A percentile compares a stretch with the other conserved stretches of the same genome.
These are phyloP conservation scores for Felis catus DNA, from an alignment of 2,113 vertebrate species.

Conservation along the genomic window DNA sequence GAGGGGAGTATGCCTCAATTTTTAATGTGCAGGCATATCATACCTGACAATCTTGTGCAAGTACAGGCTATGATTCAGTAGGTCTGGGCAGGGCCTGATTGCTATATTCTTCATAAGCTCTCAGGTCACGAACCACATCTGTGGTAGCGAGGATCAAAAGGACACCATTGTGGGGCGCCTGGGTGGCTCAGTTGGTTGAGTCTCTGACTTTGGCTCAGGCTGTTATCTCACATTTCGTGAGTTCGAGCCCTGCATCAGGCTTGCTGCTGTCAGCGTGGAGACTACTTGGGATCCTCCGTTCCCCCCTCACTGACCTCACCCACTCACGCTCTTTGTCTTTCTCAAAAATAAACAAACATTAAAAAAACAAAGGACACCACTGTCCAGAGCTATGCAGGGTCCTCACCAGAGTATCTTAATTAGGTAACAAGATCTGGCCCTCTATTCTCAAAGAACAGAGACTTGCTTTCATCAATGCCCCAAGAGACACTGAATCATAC, in stretches of 20 bases:
- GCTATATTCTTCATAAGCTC: slow-evolving; percentile 20
- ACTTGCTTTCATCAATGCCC: neutral
- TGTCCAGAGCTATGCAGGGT: neutral
- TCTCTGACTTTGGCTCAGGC: no score
- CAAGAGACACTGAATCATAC: neutral
- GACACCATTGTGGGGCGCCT: neutral
- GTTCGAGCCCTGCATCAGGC: no score
- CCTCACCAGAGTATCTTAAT: neutral
- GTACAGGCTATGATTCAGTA: neutral
- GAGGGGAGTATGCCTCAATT: neutral
- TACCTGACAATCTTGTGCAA: neutral
- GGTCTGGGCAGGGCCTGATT: neutral
- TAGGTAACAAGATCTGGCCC: neutral
- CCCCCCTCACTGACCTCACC: no score
- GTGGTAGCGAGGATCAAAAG: neutral
- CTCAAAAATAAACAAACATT: no score
- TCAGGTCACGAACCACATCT: neutral
- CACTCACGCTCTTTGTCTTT: no score
- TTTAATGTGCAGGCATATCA: neutral
- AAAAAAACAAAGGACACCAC: neutral
- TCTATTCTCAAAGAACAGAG: neutral
- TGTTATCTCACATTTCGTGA: no score
- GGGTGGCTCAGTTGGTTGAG: no score
- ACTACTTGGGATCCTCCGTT: no score
- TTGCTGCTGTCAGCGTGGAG: no score